Base-by-base conservation (phyloP, 2,113 vertebrate genomes). In the Ophthalmolycus amberensis region DNA sequence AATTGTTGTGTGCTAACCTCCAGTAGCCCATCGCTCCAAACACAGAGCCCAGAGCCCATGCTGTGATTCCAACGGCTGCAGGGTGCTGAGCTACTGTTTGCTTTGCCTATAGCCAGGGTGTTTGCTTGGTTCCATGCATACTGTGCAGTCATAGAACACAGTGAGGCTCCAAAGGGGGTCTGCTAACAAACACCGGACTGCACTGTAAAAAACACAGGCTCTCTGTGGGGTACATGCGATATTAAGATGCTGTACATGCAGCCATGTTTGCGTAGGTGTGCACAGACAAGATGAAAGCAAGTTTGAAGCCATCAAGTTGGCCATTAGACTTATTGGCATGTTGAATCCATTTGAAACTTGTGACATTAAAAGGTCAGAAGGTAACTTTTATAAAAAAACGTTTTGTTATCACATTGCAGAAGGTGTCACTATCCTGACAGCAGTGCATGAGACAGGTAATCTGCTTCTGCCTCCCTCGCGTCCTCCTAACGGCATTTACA, bases 101-200 rank as follows among this genome's bases (percentile, higher is more conserved):
- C 80, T 68, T 86, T 66, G 62, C 72, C 88, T 80, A 58, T 79
- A 77, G 77, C 69, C 75, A 37, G 70, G 42, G 40, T 79, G 78
- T 90, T 91, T 91, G 80, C 92, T 88, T 86, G 71, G 76, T 60
- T 77, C 75, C 79, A 70, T 83, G 78, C 88, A 86, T 89, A 89
- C 86, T 89, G 91, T 15, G 81, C 84, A 48, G 71, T 89, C 89
- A 93, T 87, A 84, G 87, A 92, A 85, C 88, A 84, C 75, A 83
- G 82, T 86, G 89, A 91, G 56, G 46, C 85, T 80, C 90, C 79
- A 32, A 75, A 85, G 88, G 91, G 79, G 90, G 91, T 91, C 88
- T 60, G 75, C 85, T 90, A 89, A 90, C 79, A 92, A 90, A 88
- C 91, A 15, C 56, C 56, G 60, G 50, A 59, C 79, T 44, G 48